Percentiles rank a stretch among this genome's conserved stretches.
phyloP scores from a whole-genome alignment of 2,797 vertebrate genomes.

The Lutjanus argentimaculatus region DNA sequence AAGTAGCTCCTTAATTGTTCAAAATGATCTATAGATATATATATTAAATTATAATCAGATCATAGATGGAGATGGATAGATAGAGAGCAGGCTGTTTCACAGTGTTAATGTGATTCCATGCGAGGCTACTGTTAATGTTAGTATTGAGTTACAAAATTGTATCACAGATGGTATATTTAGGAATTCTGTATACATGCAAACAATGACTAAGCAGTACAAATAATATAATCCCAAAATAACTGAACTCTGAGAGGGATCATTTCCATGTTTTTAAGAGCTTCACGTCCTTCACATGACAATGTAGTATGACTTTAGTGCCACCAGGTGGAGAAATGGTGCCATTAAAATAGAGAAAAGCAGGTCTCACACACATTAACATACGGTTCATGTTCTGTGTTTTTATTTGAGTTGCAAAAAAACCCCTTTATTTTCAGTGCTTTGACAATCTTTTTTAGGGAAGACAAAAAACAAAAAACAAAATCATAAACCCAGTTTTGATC shows the following conservation, averaged over 20 bases:
- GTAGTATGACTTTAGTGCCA: conserved; percentile 47
- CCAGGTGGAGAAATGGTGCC: conserved; percentile 49
- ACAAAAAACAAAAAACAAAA: background rate
- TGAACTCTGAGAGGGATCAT: background rate
- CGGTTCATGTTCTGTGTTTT: conserved; percentile 3
- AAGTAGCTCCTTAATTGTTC: too few relatives aligned
- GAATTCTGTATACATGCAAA: background rate
- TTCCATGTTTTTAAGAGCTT: background rate
- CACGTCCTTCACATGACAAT: background rate
- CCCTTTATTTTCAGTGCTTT: conserved; percentile 30
- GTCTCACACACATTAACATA: too few relatives aligned
- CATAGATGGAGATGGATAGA: too few relatives aligned
- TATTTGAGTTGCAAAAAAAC: background rate
- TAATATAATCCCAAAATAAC: background rate
- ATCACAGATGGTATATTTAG: background rate
- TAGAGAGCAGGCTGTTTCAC: too few relatives aligned
- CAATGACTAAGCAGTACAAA: background rate
- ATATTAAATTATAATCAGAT: too few relatives aligned
- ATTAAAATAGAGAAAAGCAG: conserved; percentile 7
- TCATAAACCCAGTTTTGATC: background rate
- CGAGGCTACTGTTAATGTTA: too few relatives aligned
- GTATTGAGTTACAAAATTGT: background rate
- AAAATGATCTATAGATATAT: too few relatives aligned
- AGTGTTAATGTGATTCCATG: background rate
- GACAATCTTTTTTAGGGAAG: background rate